Percentiles rank a stretch among this genome's conserved stretches.
Conservation (phyloP, 2,797 vertebrate genomes). For the Acanthiza pusilla region DNA sequence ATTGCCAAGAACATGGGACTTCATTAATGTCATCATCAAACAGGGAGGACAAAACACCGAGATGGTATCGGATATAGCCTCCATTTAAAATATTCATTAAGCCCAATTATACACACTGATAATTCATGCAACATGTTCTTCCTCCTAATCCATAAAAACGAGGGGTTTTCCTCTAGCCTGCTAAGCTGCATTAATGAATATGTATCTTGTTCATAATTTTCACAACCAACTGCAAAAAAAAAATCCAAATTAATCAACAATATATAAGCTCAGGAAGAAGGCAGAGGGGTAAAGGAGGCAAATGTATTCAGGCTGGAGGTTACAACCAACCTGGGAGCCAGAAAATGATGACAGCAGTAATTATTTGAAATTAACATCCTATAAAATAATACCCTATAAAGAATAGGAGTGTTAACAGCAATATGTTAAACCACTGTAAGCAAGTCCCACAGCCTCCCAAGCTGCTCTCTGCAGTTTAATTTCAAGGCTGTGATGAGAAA, state of each 20-base stretch:
- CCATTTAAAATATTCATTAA: constrained; percentile 39
- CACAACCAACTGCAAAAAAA: background rate
- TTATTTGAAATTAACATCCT: background rate
- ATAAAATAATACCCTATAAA: background rate
- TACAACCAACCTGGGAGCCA: background rate
- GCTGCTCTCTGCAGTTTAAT: background rate
- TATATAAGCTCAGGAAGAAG: background rate
- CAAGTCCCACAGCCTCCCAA: background rate
- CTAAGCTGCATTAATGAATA: background rate
- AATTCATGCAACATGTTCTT: constrained; percentile 2
- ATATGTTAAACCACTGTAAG: background rate
- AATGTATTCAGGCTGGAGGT: background rate
- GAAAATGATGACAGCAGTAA: background rate
- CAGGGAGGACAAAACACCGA: background rate
- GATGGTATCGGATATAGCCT: background rate
- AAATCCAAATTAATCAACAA: background rate
- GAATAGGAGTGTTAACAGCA: background rate
- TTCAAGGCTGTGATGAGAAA: background rate
- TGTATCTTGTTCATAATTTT: background rate
- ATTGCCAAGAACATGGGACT: background rate
- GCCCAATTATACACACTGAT: background rate
- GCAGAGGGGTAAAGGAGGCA: background rate
- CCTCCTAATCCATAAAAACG: background rate
- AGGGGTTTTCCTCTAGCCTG: background rate
- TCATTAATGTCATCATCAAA: constrained; percentile 6